Base-by-base conservation (phyloP, 2,113 vertebrate species). In the Vireo altiloquus region DNA sequence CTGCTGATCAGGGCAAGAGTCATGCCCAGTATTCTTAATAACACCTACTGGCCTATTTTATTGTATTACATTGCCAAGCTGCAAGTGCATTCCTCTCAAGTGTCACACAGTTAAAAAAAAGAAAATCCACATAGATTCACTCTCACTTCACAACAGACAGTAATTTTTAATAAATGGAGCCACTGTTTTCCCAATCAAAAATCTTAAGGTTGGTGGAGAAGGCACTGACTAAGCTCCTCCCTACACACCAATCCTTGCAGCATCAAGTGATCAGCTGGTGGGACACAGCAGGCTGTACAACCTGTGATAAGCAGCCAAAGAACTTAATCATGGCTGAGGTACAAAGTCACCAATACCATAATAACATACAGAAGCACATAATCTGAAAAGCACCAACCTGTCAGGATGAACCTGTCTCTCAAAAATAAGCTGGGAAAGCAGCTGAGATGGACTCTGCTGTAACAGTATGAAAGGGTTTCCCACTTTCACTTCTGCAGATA, bases 391-490 rank as follows among this genome's bases (percentile, higher is more conserved):
- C 23, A 77, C 95, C 44, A 98, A 99, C 99, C 99, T 99, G 92
- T 99, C 98, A 93, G 99, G 99, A 70, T 98, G 98, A 78, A 99
- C 98, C 91, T 99, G 99, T 90, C 98, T 98, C 77, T 99, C 99
- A 96, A 99, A 99, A n/a, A 99, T 92, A 92, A 99, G 98, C 85
- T 99, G 97, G 25, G 99, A 99, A 35, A 99, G 96, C 64, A 99
- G 98, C 88, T 99, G 99, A 77, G 98, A 98, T 23, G 99, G 99
- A 24, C 98, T 96, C 95, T 99, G 99, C 57, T 99, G 99, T 75
- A 99, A 94, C 42, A 99, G 97, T 91, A 99, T 97, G 78, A 99
- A 98, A 39, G 99, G 99, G 94, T 99, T 99, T 69, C 98, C 99
- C n/a, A 99, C 96, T 94, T 98, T 99, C 89, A 99, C 97, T 50